These are phyloP conservation scores for Teleopsis dalmanni DNA, from an alignment of 1,140 invertebrate species.

Conservation along the genomic window DNA sequence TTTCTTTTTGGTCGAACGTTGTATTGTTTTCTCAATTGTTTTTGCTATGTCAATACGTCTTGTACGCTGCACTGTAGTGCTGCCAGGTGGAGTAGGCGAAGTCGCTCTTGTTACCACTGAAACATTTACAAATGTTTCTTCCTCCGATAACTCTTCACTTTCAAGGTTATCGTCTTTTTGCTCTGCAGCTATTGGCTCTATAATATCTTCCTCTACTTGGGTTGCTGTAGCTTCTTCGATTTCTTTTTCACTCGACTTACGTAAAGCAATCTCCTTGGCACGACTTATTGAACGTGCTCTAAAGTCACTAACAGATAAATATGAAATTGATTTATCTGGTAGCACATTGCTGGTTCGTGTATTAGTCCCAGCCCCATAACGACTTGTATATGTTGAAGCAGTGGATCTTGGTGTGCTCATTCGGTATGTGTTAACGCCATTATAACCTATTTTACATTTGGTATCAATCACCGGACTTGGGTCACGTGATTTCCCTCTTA, in stretches of 20 bases:
- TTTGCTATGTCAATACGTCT: constrained; percentile 63
- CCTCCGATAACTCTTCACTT: constrained; percentile 3
- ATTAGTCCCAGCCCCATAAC: constrained; percentile 5
- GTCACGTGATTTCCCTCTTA: constrained; percentile 36
- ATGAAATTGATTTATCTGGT: constrained; percentile 29
- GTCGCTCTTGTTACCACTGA: constrained; percentile 64
- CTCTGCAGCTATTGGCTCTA: neutral
- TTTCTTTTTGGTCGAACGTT: constrained; percentile 48
- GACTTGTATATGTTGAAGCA: constrained; percentile 9
- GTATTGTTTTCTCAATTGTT: constrained; percentile 59
- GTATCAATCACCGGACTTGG: constrained; percentile 17
- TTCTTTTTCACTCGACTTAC: constrained; percentile 26
- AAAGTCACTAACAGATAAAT: constrained; percentile 37
- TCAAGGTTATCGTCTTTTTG: neutral
- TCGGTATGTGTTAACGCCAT: constrained; percentile 7
- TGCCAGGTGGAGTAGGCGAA: constrained; percentile 64
- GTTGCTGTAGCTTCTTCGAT: constrained; percentile 13
- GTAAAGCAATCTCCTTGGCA: constrained; percentile 18
- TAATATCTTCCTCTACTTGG: neutral
- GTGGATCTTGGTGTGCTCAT: constrained; percentile 9
- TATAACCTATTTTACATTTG: constrained; percentile 12
- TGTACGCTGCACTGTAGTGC: constrained; percentile 51
- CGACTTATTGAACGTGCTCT: constrained; percentile 33
- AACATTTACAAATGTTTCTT: constrained; percentile 48
- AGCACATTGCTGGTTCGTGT: neutral